Percentiles rank a stretch among this genome's conserved stretches.
phyloP scores from a whole-genome alignment of 2,797 vertebrate genomes.

The Heteromormyrus szaboi region DNA sequence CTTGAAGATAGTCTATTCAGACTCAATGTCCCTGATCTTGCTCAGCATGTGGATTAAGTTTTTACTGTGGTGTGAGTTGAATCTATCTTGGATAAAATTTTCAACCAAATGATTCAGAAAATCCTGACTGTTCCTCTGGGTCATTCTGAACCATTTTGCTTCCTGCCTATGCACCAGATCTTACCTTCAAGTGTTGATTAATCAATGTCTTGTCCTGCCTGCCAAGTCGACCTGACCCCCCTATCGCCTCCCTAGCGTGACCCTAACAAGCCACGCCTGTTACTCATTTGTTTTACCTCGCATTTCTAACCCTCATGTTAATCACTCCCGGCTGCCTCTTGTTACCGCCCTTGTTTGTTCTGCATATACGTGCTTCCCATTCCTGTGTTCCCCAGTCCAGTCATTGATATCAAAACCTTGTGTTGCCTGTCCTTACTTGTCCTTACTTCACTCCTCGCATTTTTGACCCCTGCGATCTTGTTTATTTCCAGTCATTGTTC shows the following conservation, averaged over 20 bases:
- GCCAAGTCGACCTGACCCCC: too few species aligned
- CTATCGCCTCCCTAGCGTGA: too few species aligned
- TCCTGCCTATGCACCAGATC: neutral
- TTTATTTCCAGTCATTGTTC: neutral
- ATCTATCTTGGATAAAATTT: neutral
- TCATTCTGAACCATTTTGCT: neutral
- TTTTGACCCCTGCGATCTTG: neutral
- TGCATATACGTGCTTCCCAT: too few species aligned
- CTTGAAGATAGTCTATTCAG: neutral
- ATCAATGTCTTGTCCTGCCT: too few species aligned
- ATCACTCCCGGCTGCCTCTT: too few species aligned
- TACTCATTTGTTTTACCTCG: too few species aligned
- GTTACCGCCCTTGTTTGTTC: too few species aligned
- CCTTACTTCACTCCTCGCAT: neutral
- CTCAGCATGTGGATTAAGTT: neutral
- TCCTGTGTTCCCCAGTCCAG: too few species aligned
- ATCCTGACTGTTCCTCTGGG: neutral
- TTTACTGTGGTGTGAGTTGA: neutral
- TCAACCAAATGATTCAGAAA: neutral
- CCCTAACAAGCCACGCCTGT: too few species aligned
- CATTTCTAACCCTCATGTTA: too few species aligned
- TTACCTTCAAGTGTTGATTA: neutral
- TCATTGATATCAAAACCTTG: too few species aligned
- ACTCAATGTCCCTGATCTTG: neutral
- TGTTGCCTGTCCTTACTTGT: too few species aligned